phyloP scores from a whole-genome alignment of 2,797 vertebrate genomes.

The Melanogrammus aeglefinus region DNA sequence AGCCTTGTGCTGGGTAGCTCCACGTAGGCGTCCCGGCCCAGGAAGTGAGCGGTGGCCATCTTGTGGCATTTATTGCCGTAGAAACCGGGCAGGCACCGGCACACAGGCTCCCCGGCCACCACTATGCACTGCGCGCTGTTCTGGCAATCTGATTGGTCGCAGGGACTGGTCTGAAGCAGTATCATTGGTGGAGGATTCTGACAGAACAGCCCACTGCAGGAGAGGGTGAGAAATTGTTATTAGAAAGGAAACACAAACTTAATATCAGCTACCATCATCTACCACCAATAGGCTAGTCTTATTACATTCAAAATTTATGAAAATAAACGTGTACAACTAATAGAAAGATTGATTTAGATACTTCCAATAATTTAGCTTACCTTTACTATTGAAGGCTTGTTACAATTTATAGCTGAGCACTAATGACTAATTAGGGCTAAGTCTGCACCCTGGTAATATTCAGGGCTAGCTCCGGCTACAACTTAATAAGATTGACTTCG shows the following conservation, averaged over 20 bases:
- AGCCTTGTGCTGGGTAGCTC: constrained; percentile 84
- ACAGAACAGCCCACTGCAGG: constrained; percentile 84
- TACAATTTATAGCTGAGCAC: too few species aligned
- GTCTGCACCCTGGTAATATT: too few species aligned
- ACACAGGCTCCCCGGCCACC: constrained; percentile 83
- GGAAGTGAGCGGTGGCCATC: constrained; percentile 89
- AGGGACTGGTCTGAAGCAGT: constrained; percentile 93
- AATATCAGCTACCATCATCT: too few species aligned
- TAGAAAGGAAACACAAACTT: not conserved
- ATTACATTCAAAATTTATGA: not conserved
- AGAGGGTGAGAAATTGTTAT: not conserved
- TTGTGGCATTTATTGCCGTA: constrained; percentile 90
- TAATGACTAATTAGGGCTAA: too few species aligned
- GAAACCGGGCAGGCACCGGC: constrained; percentile 88
- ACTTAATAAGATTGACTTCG: too few species aligned
- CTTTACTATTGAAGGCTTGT: too few species aligned
- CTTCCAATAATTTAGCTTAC: too few species aligned
- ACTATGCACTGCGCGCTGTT: constrained; percentile 89
- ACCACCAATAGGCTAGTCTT: not conserved
- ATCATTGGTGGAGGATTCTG: constrained; percentile 95
- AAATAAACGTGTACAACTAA: not conserved
- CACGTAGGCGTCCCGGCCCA: constrained; percentile 87
- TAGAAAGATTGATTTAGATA: too few species aligned
- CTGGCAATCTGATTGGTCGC: constrained; percentile 92
- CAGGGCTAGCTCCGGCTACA: too few species aligned